Evolutionary conservation across 1,140 invertebrate species (phyloP).

Genomic region (Arion vulgaris): DNA sequence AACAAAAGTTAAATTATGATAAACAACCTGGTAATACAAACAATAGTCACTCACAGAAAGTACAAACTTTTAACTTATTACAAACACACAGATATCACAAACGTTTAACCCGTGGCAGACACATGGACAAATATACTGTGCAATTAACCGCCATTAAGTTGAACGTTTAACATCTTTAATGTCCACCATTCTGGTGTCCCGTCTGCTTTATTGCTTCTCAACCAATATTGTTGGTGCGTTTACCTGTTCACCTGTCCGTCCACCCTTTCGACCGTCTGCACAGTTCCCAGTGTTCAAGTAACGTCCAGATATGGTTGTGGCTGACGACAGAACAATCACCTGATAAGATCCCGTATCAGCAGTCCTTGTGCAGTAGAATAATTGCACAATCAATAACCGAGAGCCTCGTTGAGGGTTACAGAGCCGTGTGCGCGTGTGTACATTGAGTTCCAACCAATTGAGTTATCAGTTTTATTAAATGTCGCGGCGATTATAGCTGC

Average conservation of each 20-base stretch:
- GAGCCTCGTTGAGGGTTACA: neutral
- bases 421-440: conserved; percentile 5
- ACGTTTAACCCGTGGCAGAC: neutral
- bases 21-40: too few relatives aligned
- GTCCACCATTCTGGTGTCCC: neutral
- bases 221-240: neutral
- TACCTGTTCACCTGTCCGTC: neutral
- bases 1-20: too few relatives aligned
- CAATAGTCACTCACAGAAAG: too few relatives aligned
- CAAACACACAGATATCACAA: neutral
- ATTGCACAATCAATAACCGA: neutral
- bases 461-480: conserved; percentile 4
- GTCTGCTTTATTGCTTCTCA: neutral
- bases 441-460: neutral
- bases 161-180: neutral
- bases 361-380: conserved; percentile 5
- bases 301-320: neutral
- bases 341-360: neutral
- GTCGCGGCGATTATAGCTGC: neutral
- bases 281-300: conserved; percentile 3
- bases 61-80: too few relatives aligned
- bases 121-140: neutral
- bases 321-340: neutral
- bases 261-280: neutral
- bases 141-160: neutral